Percentiles rank a stretch among this genome's conserved stretches.
Conservation (phyloP, 2,797 vertebrate species). For the Arctocebus calabarensis region DNA sequence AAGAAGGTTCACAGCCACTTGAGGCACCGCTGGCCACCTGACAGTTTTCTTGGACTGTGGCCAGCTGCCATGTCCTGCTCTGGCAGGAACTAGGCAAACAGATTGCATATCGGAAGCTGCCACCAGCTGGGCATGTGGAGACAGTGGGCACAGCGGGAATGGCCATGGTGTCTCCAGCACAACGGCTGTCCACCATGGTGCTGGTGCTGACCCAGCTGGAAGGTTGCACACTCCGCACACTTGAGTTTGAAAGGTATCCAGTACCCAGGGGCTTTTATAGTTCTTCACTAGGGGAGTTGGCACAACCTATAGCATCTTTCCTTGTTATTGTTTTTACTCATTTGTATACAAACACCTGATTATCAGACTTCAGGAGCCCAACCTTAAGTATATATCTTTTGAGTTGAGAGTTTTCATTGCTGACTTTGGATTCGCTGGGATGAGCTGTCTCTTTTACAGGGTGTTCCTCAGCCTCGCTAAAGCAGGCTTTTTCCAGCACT, state of each 20-base stretch:
- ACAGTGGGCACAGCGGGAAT: slow-evolving; percentile 26
- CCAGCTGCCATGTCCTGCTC: slow-evolving; percentile 74
- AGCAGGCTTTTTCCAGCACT: not conserved
- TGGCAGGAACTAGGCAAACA: slow-evolving; percentile 74
- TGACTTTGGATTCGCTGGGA: not conserved
- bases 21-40: not conserved
- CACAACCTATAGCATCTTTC: slow-evolving; percentile 55
- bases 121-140: not conserved
- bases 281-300: not conserved
- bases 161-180: not conserved
- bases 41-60: slow-evolving; percentile 63
- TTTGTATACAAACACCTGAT: slow-evolving; percentile 69
- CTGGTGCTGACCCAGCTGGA: not conserved
- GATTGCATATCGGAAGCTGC: slow-evolving; percentile 6
- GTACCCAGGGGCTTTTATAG: slow-evolving; percentile 67
- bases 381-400: not conserved
- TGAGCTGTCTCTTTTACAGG: slow-evolving; percentile 73
- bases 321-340: slow-evolving; percentile 67
- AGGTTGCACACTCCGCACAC: not conserved
- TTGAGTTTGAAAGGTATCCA: slow-evolving; percentile 1
- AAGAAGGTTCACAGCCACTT: not conserved
- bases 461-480: slow-evolving; percentile 11
- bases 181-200: slow-evolving; percentile 23
- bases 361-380: slow-evolving; percentile 66
- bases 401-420: not conserved